Conservation (phyloP, 2,888 invertebrate genomes). For the Seira musarum region DNA sequence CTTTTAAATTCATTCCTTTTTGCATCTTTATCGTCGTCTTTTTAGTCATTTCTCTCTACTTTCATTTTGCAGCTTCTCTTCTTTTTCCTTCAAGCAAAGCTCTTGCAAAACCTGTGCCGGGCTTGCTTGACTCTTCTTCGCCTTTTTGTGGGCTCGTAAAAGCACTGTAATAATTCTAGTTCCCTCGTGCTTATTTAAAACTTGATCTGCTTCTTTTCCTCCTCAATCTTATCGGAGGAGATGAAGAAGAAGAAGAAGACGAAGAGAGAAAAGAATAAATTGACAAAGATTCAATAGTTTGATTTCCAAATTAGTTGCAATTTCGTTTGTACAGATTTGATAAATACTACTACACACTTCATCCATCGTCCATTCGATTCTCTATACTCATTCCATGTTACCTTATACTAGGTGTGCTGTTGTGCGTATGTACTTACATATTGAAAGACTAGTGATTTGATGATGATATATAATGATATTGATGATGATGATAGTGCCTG, state of each 20-base stretch:
- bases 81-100: conserved; percentile 38
- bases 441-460: too few species aligned
- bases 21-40: conserved; percentile 25
- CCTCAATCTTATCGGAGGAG: conserved; percentile 22
- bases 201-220: conserved; percentile 56
- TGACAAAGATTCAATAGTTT: conserved; percentile 30
- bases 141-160: conserved; percentile 53
- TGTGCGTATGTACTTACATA: too few species aligned
- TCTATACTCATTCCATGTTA: too few species aligned
- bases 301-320: conserved; percentile 58
- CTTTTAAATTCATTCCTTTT: conserved; percentile 16
- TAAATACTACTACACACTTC: conserved; percentile 29
- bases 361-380: not conserved
- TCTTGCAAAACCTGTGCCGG: conserved; percentile 55
- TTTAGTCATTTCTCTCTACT: conserved; percentile 11
- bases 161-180: conserved; percentile 45
- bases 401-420: too few species aligned
- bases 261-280: conserved; percentile 19
- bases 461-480: too few species aligned
- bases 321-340: conserved; percentile 40
- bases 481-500: too few species aligned
- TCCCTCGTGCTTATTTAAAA: conserved; percentile 61
- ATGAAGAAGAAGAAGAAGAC: conserved; percentile 15
- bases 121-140: too few species aligned
- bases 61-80: conserved; percentile 16